Evolutionary conservation across 2,888 invertebrate species (phyloP), one percentile per base, ranked within the genome.

Genomic region (Caenorhabditis afra): DNA sequence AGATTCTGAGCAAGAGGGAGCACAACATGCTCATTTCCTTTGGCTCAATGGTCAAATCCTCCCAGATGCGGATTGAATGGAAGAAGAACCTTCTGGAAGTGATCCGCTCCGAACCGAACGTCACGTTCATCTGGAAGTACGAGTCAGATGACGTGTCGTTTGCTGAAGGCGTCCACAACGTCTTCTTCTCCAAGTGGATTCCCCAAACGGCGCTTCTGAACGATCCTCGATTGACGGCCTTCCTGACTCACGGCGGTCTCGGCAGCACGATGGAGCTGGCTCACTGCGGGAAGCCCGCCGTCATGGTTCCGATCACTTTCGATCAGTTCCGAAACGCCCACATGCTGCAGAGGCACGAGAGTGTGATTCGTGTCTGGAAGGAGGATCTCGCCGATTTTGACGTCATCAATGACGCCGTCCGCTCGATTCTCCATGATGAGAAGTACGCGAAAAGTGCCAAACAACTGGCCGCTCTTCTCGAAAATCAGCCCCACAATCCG

Each of bases 121-220:
- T 70, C 41, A 75, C 75, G 22, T 79, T 79, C 20, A 79, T 79
- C n/a, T 79, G 79, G 79, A 79, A 79, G 35, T 79, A 79, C 37
- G 79, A 79, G 47, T 35, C 49, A 3, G 55, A 71, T 41, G 65
- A 78, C 41, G 2, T 55, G 8, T 8, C 22, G 44, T 76, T 50
- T 37, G 68, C 78, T 0, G 18, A 47, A 0, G 70, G 70, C 35
- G 55, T 64, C 14, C 16, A 35, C 14, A 79, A 79, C 45, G 57
- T 79, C 18, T 18, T 64, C 41, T 70, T 79, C 53, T 57, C 57
- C 7, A 64, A 66, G 61, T 79, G 79, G 79, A 65, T 79, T n/a
- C 79, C 79, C 0, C 79, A 79, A 39, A 62, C 67, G 12, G 73
- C 61, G 20, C 59, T 79, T 35, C 73, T 79, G n/a, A 62, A 47